Evolutionary conservation across 2,888 invertebrate species (phyloP), one percentile per base, ranked within the genome.

Genomic region (Ectropis crepuscularia): DNA sequence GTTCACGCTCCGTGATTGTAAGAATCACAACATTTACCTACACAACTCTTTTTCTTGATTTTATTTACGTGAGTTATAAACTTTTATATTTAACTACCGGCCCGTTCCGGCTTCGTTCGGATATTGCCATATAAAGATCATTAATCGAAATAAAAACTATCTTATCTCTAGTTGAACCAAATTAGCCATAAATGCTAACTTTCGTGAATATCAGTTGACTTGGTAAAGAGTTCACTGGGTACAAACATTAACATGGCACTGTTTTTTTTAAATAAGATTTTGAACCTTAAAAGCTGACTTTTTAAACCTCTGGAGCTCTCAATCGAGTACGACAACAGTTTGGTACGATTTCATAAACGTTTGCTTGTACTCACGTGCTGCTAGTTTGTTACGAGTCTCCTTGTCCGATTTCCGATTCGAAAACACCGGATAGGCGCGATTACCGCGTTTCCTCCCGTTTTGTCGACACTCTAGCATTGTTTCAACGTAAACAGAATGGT

Each of bases 361-460:
- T n/a, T 36, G 43, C 43, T 43, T 12, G 6, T 37, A n/a, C 37
- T 50, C 47, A 53, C 48, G 48, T 54, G 43, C 28, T 57, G 10
- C 6, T 16, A 36, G 28, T 16, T 49, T 54, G 61, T 57, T 69
- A 69, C 61, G 62, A 74, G 69, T 71, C 54, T 62, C 69, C 63
- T 57, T 67, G 67, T 68, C 62, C 61, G 72, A 73, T 74, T 78
- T 78, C 78, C 78, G 75, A 80, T 80, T 79, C 74, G 70, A 78
- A 79, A 80, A 80, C 72, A 77, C 77, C 81, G 84, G 85, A 85
- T 75, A 76, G 72, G 60, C 62, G 66, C 73, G 69, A 83, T 84
- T 85, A 82, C 64, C 54, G 68, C 57, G 75, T 71, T 80, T 83
- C 83, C 81, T 77, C 57, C 73, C 70, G 68, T 70, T 70, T 70